These are phyloP conservation scores for Kryptolebias marmoratus DNA, from an alignment of 2,113 vertebrate genomes.

Conservation along the genomic window DNA sequence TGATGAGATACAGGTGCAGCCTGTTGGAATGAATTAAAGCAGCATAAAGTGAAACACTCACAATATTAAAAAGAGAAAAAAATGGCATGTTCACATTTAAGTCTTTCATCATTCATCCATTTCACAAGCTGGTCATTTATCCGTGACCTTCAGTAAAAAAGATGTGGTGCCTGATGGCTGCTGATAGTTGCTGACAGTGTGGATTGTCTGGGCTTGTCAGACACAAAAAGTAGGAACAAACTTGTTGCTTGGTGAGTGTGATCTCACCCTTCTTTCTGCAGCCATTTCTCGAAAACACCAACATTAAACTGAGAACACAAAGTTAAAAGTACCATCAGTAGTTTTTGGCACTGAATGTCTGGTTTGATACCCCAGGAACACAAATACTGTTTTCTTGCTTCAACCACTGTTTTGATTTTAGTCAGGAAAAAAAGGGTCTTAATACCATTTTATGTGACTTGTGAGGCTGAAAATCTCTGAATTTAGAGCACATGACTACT, in stretches of 20 bases:
- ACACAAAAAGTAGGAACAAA: conserved; percentile 21
- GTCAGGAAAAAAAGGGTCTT: background rate
- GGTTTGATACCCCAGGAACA: background rate
- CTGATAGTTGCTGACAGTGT: conserved; percentile 21
- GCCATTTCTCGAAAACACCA: conserved; percentile 13
- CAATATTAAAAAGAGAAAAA: conserved; percentile 3
- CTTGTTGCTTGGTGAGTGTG: conserved; percentile 16
- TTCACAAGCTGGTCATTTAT: conserved; percentile 23
- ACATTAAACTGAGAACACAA: conserved; percentile 19
- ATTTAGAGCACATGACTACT: background rate
- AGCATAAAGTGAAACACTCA: background rate
- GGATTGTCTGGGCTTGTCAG: conserved; percentile 38
- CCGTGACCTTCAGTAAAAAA: conserved; percentile 7
- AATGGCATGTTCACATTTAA: background rate
- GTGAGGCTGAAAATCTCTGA: background rate
- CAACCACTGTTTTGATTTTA: background rate
- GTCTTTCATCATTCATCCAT: conserved; percentile 6
- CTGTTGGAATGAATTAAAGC: background rate
- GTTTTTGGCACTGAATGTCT: background rate
- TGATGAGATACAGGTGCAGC: background rate
- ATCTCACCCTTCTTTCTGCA: conserved; percentile 11
- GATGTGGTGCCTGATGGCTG: conserved; percentile 7
- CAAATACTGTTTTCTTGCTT: background rate
- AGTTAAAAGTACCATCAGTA: background rate
- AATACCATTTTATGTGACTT: conserved; percentile 1